Percentiles rank a stretch among this genome's conserved stretches.
These are phyloP conservation scores for Mycteria americana DNA, from an alignment of 2,797 vertebrate species.

Conservation along the genomic window DNA sequence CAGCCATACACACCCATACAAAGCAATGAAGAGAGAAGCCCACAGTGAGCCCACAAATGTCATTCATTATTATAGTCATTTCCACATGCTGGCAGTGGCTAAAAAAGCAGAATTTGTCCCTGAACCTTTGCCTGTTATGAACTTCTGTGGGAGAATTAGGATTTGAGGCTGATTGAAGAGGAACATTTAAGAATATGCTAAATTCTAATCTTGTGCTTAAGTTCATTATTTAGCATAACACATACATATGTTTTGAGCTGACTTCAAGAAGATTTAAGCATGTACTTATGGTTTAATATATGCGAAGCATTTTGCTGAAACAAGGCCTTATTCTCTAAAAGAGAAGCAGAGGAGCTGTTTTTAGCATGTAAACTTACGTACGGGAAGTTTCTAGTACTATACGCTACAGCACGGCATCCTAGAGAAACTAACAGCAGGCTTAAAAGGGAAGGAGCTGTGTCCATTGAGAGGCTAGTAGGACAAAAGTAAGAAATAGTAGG, in stretches of 20 bases:
- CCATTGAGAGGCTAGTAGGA: not conserved
- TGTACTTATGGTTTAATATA: not conserved
- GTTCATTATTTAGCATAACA: not conserved
- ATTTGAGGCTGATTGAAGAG: not conserved
- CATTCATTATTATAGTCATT: not conserved
- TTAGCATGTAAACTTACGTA: not conserved
- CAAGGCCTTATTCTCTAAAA: not conserved
- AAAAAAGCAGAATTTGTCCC: not conserved
- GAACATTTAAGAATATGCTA: not conserved
- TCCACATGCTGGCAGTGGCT: not conserved
- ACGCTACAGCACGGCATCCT: not conserved
- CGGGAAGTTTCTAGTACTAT: not conserved
- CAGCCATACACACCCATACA: not conserved
- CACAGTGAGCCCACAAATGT: not conserved
- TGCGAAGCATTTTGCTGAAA: not conserved
- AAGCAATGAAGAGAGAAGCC: not conserved
- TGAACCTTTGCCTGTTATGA: not conserved
- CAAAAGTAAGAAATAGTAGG: not conserved
- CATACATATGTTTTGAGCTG: not conserved
- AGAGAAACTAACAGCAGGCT: not conserved
- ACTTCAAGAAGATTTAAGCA: not conserved
- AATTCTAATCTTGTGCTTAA: not conserved
- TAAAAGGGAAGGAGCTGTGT: not conserved
- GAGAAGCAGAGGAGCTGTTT: not conserved
- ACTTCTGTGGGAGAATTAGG: not conserved